Base-by-base conservation (phyloP, 2,113 vertebrate species). In the Ophiodon elongatus region DNA sequence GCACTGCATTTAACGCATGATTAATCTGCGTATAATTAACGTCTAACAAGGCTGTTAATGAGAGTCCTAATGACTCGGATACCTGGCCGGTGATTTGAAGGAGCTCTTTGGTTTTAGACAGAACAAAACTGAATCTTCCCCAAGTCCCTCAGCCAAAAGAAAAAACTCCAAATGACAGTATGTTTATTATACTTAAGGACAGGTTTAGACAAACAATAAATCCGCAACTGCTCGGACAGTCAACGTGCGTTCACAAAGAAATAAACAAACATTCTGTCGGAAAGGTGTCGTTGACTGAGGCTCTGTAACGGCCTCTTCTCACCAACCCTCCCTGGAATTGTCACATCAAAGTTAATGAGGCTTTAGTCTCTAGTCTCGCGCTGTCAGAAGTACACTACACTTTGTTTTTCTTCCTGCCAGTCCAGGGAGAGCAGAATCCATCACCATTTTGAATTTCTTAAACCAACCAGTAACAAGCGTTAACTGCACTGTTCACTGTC, bases 11-110 rank as follows among this genome's bases (percentile, higher is more conserved):
- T 89, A 94, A 89, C 85, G 84, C 85, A 84, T 72, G 84, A 91
- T 82, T 68, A 82, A 89, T 86, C 84, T 76, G 83, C 5, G 4
- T 77, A 73, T 92, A 93, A 94, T 94, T 91, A 92, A 85, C 77
- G 31, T 43, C 75, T 80, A 93, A 91, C 78, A 85, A 89, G 88
- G 73, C 85, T 80, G 66, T 89, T 94, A 92, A 92, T 90, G 69
- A 66, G 68, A 43, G 21, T 66, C 66, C 76, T 83, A 91, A 90
- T 79, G 89, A 87, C 70, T 83, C 39, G 4, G 68, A 85, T 89
- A 85, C 86, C 88, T 91, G 88, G 60, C 25, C 73, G 14, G 29
- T 67, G 52, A 86, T 73, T 83, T 63, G 10, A 76, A 86, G 60
- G 17, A 76, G 74, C 77, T 84, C 35, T 35, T 69, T 65, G 41